Evolutionary conservation across 2,888 invertebrate genomes (phyloP).

Genomic region (Macrophya alboannulata): DNA sequence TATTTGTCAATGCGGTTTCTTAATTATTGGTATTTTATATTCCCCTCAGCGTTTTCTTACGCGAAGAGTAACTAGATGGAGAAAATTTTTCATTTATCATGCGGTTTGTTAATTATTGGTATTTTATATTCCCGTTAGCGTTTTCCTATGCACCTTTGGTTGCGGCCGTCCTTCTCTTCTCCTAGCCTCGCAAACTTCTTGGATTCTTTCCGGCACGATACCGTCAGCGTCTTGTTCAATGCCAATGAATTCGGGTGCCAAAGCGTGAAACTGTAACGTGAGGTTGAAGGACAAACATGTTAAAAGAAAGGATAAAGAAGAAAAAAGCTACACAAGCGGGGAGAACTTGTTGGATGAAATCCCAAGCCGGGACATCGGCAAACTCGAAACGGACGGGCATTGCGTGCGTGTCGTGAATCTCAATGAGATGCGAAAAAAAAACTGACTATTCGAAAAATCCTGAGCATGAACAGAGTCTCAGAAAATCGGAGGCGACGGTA

Average conservation of each 20-base stretch:
- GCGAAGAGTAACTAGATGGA: conserved; percentile 83
- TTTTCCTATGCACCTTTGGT: conserved; percentile 77
- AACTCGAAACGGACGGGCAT: background rate
- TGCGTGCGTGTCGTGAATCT: background rate
- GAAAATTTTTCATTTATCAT: background rate
- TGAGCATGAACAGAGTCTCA: background rate
- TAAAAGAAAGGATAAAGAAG: conserved; percentile 8
- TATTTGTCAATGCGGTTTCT: background rate
- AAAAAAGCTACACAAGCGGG: background rate
- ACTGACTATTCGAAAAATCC: background rate
- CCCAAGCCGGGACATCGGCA: background rate
- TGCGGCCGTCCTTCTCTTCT: conserved; percentile 72
- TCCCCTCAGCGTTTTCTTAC: background rate
- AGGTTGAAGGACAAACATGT: conserved; percentile 45
- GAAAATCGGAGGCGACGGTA: background rate
- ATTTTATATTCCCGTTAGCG: background rate
- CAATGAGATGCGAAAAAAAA: conserved; percentile 1
- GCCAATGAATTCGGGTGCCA: conserved; percentile 84
- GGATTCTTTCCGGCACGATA: conserved; percentile 84
- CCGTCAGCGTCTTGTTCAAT: conserved; percentile 88
- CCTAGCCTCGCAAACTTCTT: conserved; percentile 82
- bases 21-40: background rate
- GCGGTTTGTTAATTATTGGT: background rate
- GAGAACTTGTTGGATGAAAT: background rate
- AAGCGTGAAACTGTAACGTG: conserved; percentile 85